These are phyloP conservation scores for Luffia ferchaultella DNA, from an alignment of 2,888 invertebrate genomes.

Conservation along the genomic window DNA sequence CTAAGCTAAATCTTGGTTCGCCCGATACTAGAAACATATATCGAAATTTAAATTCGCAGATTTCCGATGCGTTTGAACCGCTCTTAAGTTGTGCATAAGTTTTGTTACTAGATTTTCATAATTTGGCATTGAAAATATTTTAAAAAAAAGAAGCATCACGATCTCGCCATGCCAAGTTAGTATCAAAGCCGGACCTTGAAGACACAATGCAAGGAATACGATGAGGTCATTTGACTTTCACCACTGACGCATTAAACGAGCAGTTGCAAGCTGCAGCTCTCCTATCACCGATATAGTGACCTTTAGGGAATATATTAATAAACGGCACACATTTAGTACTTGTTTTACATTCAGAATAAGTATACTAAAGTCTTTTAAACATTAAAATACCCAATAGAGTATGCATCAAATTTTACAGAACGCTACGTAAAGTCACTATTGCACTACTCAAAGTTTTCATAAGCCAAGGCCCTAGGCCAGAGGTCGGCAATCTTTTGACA, in stretches of 20 bases:
- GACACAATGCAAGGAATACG: neutral
- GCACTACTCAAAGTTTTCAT: too few species aligned
- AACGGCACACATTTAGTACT: neutral
- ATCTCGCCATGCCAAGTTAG: neutral
- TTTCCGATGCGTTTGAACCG: neutral
- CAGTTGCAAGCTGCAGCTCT: neutral
- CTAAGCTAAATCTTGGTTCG: too few species aligned
- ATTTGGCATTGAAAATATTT: neutral
- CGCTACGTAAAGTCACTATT: too few species aligned
- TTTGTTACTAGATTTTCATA: neutral
- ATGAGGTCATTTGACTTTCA: neutral
- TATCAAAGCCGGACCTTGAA: neutral
- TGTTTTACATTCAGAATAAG: neutral
- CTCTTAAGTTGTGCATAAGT: neutral
- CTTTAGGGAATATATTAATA: neutral
- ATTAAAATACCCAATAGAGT: neutral
- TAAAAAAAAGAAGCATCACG: neutral
- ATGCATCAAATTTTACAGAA: neutral
- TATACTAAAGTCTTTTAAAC: neutral
- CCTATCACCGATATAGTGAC: neutral
- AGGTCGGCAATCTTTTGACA: too few species aligned
- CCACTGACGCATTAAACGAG: neutral
- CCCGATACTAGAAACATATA: neutral
- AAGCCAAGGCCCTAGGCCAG: too few species aligned
- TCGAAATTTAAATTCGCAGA: neutral